Evolutionary conservation across 2,888 invertebrate genomes (phyloP).

Genomic region (Thymelicus sylvestris): DNA sequence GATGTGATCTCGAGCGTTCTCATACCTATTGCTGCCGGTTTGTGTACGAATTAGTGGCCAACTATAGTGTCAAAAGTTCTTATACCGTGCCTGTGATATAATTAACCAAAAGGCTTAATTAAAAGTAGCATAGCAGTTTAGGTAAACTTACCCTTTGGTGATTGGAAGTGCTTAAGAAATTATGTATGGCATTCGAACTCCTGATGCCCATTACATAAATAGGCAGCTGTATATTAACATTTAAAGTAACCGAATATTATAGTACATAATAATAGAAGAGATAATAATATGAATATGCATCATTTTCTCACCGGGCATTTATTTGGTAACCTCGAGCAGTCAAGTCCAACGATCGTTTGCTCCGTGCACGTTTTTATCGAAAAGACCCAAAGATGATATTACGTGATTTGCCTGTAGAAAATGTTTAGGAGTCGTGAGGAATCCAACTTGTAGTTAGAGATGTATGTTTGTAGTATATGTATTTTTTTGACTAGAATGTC

Average conservation of each 20-base stretch:
- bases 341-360: neutral
- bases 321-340: constrained; percentile 1
- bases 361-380: neutral
- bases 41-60: no score
- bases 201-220: neutral
- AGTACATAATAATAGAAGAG: neutral
- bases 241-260: neutral
- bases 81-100: no score
- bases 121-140: no score
- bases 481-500: no score
- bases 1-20: no score
- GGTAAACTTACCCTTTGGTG: no score
- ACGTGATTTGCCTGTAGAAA: constrained; percentile 3
- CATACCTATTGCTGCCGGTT: no score
- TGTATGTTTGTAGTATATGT: no score
- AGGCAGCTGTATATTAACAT: neutral
- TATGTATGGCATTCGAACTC: no score
- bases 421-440: neutral
- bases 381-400: constrained; percentile 1
- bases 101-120: no score
- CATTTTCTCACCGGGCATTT: neutral
- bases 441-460: neutral
- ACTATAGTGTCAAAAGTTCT: neutral
- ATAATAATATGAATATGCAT: constrained; percentile 4
- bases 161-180: no score